These are phyloP conservation scores for Lepilemur septentrionalis DNA, from an alignment of 2,797 vertebrate genomes.

Conservation along the genomic window DNA sequence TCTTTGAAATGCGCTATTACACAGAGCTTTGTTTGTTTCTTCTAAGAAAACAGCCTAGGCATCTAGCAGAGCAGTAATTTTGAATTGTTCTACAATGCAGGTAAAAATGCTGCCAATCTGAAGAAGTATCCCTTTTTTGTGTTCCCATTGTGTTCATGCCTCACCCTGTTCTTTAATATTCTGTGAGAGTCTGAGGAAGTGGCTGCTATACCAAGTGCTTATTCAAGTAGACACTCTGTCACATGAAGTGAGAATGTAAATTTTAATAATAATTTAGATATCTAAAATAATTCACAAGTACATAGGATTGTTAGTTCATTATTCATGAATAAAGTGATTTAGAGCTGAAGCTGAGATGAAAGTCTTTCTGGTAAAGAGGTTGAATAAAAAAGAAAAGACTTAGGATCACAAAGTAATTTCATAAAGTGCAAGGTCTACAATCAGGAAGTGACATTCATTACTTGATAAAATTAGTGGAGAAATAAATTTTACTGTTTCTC, in stretches of 20 bases:
- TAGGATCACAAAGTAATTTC: constrained; percentile 75
- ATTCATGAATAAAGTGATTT: constrained; percentile 75
- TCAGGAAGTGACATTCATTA: constrained; percentile 72
- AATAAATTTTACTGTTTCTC: constrained; percentile 73
- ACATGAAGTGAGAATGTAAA: constrained; percentile 57
- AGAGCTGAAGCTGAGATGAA: constrained; percentile 65
- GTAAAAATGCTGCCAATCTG: constrained; percentile 1
- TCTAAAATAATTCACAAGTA: constrained; percentile 66
- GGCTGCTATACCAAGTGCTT: constrained; percentile 32
- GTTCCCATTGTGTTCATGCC: background rate
- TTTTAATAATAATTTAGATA: constrained; percentile 75
- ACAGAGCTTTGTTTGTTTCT: constrained; percentile 35
- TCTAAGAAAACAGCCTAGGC: constrained; percentile 3
- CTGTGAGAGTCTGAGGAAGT: constrained; percentile 21
- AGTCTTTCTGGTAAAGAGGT: constrained; percentile 70
- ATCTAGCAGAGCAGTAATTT: background rate
- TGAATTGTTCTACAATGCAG: constrained; percentile 8
- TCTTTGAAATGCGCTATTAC: background rate
- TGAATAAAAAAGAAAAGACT: constrained; percentile 69
- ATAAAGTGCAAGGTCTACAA: constrained; percentile 74
- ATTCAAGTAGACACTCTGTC: constrained; percentile 42
- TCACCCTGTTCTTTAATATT: constrained; percentile 49
- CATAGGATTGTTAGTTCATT: constrained; percentile 73
- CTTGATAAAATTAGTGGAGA: constrained; percentile 71
- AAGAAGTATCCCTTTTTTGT: background rate